phyloP scores from a whole-genome alignment of 2,888 invertebrate species.

The Drosophila mimica region DNA sequence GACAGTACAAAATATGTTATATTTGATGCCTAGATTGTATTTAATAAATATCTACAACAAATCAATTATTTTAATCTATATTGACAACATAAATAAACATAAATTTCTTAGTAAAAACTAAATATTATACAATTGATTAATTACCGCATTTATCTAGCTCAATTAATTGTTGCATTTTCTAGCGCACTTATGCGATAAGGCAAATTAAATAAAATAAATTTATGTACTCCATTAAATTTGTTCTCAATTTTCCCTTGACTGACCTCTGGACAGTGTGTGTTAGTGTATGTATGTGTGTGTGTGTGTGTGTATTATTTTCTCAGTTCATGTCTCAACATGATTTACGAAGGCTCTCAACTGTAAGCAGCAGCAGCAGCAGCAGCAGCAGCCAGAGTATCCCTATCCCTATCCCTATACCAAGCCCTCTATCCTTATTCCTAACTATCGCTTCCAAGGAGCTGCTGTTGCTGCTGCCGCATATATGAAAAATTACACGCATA shows the following conservation, averaged over 20 bases:
- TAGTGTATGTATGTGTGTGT: not conserved
- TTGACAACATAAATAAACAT: not conserved
- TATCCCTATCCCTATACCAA: not conserved
- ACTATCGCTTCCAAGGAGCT: constrained; percentile 38
- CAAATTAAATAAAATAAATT: constrained; percentile 58
- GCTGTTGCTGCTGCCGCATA: constrained; percentile 14
- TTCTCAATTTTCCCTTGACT: constrained; percentile 38
- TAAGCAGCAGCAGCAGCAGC: constrained; percentile 27
- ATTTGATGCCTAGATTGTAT: not conserved
- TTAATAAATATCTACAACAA: not conserved
- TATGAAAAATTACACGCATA: constrained; percentile 68
- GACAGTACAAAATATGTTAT: not conserved
- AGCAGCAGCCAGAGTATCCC: not conserved
- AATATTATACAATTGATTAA: constrained; percentile 11
- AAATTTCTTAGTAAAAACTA: not conserved
- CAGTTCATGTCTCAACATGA: constrained; percentile 50
- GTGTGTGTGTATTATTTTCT: constrained; percentile 22
- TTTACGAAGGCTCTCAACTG: constrained; percentile 56
- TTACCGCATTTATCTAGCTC: constrained; percentile 28
- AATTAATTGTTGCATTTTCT: constrained; percentile 35
- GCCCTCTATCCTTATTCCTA: constrained; percentile 9
- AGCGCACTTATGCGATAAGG: constrained; percentile 23
- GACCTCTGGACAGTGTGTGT: constrained; percentile 22
- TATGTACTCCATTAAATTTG: constrained; percentile 47
- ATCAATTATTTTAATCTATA: not conserved